Conservation (phyloP, 2,113 vertebrate species). For the Cervus canadensis region DNA sequence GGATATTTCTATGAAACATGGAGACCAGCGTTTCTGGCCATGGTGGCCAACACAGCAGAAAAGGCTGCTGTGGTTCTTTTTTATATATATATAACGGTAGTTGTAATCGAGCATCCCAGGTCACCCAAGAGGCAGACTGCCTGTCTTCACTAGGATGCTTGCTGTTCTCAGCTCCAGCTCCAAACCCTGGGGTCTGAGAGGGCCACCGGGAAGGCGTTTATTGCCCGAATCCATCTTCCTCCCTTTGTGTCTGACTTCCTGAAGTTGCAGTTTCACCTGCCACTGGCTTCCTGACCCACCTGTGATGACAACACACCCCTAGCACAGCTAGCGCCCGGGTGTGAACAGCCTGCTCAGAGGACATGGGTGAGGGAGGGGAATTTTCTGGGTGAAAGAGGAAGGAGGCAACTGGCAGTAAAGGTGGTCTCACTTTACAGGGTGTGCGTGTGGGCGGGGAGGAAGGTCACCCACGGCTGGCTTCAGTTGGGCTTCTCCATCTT, state of each 20-base stretch:
- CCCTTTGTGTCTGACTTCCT: constrained; percentile 18
- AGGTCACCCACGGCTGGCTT: background rate
- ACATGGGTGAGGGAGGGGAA: background rate
- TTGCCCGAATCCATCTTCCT: background rate
- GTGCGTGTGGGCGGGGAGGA: background rate
- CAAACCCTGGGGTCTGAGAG: constrained; percentile 2
- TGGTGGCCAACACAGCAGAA: constrained; percentile 52
- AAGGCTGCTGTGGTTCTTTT: constrained; percentile 63
- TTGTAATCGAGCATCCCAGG: constrained; percentile 39
- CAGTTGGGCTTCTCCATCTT: background rate
- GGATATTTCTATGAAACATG: constrained; percentile 61
- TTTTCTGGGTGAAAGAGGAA: constrained; percentile 1
- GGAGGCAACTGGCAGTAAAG: background rate
- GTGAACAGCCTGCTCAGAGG: background rate
- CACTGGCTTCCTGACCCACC: background rate
- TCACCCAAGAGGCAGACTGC: background rate
- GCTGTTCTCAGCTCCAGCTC: constrained; percentile 30
- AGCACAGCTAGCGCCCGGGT: background rate
- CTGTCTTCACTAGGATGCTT: background rate
- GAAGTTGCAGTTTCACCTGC: background rate
- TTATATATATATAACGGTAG: background rate
- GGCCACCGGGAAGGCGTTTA: constrained; percentile 14
- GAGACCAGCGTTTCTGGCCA: constrained; percentile 63
- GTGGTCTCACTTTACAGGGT: background rate
- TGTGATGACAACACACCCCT: background rate